Percentiles rank a stretch among this genome's conserved stretches.
phyloP scores from a whole-genome alignment of 2,888 invertebrate species.

The Lithophane ornitopus region DNA sequence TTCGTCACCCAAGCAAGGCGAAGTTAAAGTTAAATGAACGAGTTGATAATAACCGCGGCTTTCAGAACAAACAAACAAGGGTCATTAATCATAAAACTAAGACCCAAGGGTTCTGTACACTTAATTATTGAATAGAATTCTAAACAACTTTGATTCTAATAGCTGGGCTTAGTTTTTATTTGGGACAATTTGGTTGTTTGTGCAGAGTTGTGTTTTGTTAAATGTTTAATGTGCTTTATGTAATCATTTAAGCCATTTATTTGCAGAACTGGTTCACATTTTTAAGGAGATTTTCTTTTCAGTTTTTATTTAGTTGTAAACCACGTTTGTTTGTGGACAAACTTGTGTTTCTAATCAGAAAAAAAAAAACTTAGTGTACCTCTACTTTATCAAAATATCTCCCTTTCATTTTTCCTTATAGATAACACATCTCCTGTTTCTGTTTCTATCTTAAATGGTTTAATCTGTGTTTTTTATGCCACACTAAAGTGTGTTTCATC shows the following conservation, averaged over 20 bases:
- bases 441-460: neutral
- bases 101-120: slow-evolving; percentile 67
- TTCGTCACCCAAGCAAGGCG: slow-evolving; percentile 61
- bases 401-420: neutral
- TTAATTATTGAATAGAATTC: slow-evolving; percentile 71
- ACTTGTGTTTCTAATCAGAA: neutral
- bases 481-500: too few relatives aligned
- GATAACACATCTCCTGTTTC: too few relatives aligned
- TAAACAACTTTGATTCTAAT: slow-evolving; percentile 58
- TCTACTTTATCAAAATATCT: neutral
- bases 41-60: slow-evolving; percentile 68
- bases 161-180: slow-evolving; percentile 37
- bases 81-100: slow-evolving; percentile 74
- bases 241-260: neutral
- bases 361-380: neutral
- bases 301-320: too few relatives aligned
- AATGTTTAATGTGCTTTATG: neutral
- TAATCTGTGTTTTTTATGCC: neutral
- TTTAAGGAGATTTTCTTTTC: neutral
- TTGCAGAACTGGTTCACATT: neutral
- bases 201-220: slow-evolving; percentile 7
- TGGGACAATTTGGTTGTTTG: slow-evolving; percentile 2
- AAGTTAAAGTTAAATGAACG: slow-evolving; percentile 71
- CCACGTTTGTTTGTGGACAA: too few relatives aligned
- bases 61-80: slow-evolving; percentile 68